A percentile compares a stretch with the other conserved stretches of the same genome.
phyloP scores from a whole-genome alignment of 2,113 vertebrate genomes.

The Candoia aspera region DNA sequence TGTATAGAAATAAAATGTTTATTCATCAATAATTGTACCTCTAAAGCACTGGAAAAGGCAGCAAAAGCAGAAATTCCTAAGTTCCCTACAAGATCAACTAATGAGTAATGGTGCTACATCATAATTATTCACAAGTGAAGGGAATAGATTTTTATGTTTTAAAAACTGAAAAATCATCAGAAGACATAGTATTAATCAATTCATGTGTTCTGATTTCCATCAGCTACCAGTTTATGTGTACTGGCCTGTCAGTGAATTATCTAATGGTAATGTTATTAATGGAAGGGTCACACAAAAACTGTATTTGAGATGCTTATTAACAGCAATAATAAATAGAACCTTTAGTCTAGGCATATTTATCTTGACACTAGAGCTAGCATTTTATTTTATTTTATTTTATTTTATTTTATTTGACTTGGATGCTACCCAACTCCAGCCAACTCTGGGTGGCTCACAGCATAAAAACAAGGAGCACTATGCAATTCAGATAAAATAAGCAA shows the following conservation, averaged over 20 bases:
- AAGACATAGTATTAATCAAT: not conserved
- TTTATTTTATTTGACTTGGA: not conserved
- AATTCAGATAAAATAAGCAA: not conserved
- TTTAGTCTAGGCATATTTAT: not conserved
- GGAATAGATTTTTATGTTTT: not conserved
- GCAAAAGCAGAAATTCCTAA: not conserved
- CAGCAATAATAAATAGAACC: not conserved
- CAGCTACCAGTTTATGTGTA: not conserved
- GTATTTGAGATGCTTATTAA: not conserved
- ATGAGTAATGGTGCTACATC: not conserved
- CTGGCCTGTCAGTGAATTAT: not conserved
- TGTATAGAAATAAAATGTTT: not conserved
- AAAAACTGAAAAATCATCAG: not conserved
- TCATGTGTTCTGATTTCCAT: not conserved
- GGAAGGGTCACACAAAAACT: not conserved
- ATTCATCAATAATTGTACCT: not conserved
- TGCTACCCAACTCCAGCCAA: not conserved
- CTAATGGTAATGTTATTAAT: not conserved
- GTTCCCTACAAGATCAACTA: not conserved
- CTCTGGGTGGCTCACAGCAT: not conserved
- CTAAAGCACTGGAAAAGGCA: not conserved
- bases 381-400: not conserved
- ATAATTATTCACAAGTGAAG: not conserved
- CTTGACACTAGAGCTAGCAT: not conserved
- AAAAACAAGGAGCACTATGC: not conserved